These are phyloP conservation scores for Sorex fumeus DNA, from an alignment of 2,113 vertebrate species.

Conservation along the genomic window DNA sequence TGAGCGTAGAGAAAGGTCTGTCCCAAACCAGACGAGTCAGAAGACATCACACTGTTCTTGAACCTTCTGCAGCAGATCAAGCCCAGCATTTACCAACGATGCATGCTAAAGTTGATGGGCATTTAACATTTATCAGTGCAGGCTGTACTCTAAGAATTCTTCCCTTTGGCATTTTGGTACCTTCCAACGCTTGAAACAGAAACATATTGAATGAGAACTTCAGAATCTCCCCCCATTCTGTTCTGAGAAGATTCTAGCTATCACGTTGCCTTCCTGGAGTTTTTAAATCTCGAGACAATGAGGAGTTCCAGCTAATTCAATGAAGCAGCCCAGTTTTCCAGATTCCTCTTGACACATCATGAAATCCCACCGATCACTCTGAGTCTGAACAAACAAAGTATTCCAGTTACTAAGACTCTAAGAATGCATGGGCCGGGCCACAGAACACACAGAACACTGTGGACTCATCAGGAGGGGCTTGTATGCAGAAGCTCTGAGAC, in stretches of 20 bases:
- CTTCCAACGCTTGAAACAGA: constrained; percentile 37
- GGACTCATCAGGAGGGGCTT: not conserved
- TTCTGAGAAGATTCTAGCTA: constrained; percentile 33
- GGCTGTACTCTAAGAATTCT: constrained; percentile 2
- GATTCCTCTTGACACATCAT: not conserved
- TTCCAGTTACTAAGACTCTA: constrained; percentile 69
- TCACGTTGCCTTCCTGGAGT: constrained; percentile 20
- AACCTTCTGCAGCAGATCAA: constrained; percentile 10
- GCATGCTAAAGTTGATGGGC: not conserved
- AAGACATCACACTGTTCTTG: constrained; percentile 10
- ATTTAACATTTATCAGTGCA: not conserved
- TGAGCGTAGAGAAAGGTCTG: not conserved
- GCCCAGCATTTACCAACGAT: not conserved
- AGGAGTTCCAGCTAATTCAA: constrained; percentile 13
- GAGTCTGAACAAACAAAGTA: constrained; percentile 74
- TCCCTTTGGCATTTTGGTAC: constrained; percentile 18
- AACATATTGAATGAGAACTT: constrained; percentile 11
- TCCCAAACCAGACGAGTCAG: not conserved
- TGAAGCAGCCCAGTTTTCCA: constrained; percentile 28
- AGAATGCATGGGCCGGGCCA: constrained; percentile 52
- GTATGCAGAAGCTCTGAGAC: constrained; percentile 22
- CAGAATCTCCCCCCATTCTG: not conserved
- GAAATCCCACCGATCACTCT: constrained; percentile 23
- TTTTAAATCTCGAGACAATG: constrained; percentile 22
- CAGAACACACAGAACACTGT: not conserved